Base-by-base conservation (phyloP, 2,113 vertebrate species). In the Oriolus oriolus region DNA sequence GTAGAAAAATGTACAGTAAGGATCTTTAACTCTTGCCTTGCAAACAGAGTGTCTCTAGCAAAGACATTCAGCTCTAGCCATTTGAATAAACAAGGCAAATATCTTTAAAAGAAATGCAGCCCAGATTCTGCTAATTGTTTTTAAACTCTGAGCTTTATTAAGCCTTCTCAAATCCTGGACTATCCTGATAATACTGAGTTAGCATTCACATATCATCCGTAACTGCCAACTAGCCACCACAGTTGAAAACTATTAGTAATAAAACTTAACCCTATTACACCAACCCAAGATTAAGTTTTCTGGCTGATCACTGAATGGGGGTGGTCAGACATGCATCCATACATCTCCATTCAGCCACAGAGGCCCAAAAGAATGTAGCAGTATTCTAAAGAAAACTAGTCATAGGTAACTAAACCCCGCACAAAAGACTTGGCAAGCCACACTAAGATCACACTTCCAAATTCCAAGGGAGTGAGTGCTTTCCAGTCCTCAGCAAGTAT, bases 351-450 rank as follows among this genome's bases (percentile, higher is more conserved):
- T 96, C 82, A 95, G 84, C 61, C 76, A 85, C 13, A 93, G 75
- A 39, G 64, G 30, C 63, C 66, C 61, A 76, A 70, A 91, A 87
- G 68, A 81, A 92, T 30, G 77, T 78, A 57, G 31, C 86, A 89
- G 47, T 87, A 65, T 68, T 90, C 90, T 95, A 96, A 96, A 97
- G 73, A 91, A 87, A 95, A 89, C 77, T 89, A 95, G 47, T 76
- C 74, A 95, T 75, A 57, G 79, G 86, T 94, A 84, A 96, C 92
- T 90, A 59, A 83, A 90, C 59, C 63, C 44, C 8, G 66, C 60
- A 96, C 84, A 95, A 94, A 91, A 95, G 94, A 71, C 77, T 92
- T 89, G 96, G 56, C 75, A 92, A 74, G 79, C 28, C 20, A 35
- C 59, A 63, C 84, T 37, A 79, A 81, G 74, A 87, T 84, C 92